Base-by-base conservation (phyloP, 1,140 invertebrate genomes). In the Drosophila truncata region DNA sequence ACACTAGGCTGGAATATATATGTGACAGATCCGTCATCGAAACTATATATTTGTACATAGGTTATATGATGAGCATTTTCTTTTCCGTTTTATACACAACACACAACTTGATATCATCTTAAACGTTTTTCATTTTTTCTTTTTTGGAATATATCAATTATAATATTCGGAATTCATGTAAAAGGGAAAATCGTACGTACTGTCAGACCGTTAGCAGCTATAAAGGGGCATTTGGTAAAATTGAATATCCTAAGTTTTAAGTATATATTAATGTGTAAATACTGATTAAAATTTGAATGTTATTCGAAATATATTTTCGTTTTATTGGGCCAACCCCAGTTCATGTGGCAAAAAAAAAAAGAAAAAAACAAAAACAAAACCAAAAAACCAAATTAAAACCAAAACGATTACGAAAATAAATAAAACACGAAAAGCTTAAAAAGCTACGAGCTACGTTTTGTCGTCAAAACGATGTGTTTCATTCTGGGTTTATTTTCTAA, bases 191-290 rank as follows among this genome's bases (percentile, higher is more conserved):
- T 23, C 31, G 52, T 54, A n/a, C 20, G 50, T 35, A 54, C 52
- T 54, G 52, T 54, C 52, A 37, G 52, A 54, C 52, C 52, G 52
- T 54, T 54, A 54, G 52, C 52, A 54, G 52, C 52, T 54, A 54
- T 35, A 54, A 37, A 54, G 29, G 52, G 33, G 33, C 31, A 54
- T 54, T 55, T 55, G 52, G 52, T 55, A 55, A 37, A 55, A 55
- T 55, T 37, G 52, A 55, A 55, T 55, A 55, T 55, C 52, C 33
- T 55, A 37, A 55, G 52, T 55, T 55, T 55, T 55, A 55, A 55
- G 52, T 55, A 55, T 37, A 55, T 55, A 55, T 37, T 55, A 55
- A 55, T 55, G 52, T 55, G 52, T 55, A 55, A 55, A 55, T 55
- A 55, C 20, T 55, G 52, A 55, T 55, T 55, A 55, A 37, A 55